Percentiles rank a stretch among this genome's conserved stretches.
These are phyloP conservation scores for Bradypus variegatus DNA, from an alignment of 2,797 vertebrate species.

Conservation along the genomic window DNA sequence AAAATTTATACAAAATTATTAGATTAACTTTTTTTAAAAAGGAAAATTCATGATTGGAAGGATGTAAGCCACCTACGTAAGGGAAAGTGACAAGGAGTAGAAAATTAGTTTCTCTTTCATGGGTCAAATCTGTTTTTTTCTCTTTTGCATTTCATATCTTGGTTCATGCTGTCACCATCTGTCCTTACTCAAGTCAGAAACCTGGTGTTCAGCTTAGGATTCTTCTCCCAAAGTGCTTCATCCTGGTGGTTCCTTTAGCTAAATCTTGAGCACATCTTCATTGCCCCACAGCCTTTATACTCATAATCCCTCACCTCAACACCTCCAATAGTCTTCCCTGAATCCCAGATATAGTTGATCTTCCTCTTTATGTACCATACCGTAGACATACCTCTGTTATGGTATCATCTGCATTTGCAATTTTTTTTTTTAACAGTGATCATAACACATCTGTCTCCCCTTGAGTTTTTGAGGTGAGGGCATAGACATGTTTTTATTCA, in stretches of 20 bases:
- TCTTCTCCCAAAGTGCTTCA: background rate
- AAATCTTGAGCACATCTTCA: background rate
- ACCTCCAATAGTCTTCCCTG: background rate
- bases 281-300: background rate
- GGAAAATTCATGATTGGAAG: background rate
- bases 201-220: background rate
- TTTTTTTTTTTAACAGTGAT: background rate
- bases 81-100: background rate
- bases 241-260: background rate
- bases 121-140: background rate
- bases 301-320: background rate
- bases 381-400: background rate
- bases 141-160: background rate
- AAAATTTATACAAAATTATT: background rate
- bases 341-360: background rate
- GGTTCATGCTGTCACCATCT: background rate
- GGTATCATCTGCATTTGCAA: background rate
- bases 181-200: background rate
- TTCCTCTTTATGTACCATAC: background rate
- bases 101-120: background rate
- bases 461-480: background rate
- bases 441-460: background rate
- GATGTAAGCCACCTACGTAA: background rate
- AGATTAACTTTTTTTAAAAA: background rate
- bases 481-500: background rate